Conservation (phyloP, 2,113 vertebrate species). For the Chaenocephalus aceratus region DNA sequence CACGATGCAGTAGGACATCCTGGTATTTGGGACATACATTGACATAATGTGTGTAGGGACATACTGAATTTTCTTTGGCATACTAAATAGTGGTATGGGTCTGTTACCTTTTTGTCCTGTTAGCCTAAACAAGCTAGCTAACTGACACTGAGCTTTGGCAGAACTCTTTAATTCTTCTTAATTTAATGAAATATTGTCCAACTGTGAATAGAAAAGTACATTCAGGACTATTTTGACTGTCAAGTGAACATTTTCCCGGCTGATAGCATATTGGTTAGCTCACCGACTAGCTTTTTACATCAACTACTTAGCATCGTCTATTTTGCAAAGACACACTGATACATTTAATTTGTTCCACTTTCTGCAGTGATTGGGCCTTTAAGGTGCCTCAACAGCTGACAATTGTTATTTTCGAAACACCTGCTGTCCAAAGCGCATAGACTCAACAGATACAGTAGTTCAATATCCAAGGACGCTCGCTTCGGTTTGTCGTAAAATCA, state of each 20-base stretch:
- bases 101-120: background rate
- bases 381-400: background rate
- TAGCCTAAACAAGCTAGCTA: background rate
- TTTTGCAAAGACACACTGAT: background rate
- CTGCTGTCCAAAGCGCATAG: constrained; percentile 28
- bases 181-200: background rate
- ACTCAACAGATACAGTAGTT: constrained; percentile 26
- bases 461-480: constrained; percentile 43
- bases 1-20: no score
- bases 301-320: background rate
- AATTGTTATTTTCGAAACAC: constrained; percentile 24
- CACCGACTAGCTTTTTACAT: no score
- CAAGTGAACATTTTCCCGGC: background rate
- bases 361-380: background rate
- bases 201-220: background rate
- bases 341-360: no score
- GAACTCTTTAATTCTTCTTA: no score
- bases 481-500: constrained; percentile 1
- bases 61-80: no score
- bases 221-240: background rate
- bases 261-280: background rate
- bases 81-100: no score
- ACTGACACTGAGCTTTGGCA: background rate
- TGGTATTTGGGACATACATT: no score
- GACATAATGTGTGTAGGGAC: no score